These are phyloP conservation scores for Lottia scabra DNA, from an alignment of 2,888 invertebrate genomes.

Conservation along the genomic window DNA sequence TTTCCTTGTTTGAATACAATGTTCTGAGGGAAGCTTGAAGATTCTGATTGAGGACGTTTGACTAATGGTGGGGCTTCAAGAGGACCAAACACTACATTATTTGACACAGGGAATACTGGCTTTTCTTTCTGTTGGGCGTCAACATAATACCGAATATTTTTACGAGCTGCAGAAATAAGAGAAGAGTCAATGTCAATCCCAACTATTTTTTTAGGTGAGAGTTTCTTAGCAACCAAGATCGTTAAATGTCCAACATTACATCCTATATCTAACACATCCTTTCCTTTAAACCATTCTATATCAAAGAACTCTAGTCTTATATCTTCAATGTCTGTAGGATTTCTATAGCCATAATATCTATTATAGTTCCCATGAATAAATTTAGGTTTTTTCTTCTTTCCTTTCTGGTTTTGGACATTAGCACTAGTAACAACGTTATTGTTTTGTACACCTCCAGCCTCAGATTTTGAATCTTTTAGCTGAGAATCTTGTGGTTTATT, in stretches of 20 bases:
- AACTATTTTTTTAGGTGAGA: conserved; percentile 84
- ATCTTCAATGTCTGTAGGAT: conserved; percentile 81
- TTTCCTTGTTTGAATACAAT: conserved; percentile 78
- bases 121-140: conserved; percentile 45
- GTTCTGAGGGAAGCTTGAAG: too few species aligned
- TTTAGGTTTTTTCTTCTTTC: conserved; percentile 71
- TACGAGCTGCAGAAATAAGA: conserved; percentile 82
- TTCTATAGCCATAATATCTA: conserved; percentile 95
- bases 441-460: conserved; percentile 20
- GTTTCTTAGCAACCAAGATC: conserved; percentile 87
- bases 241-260: conserved; percentile 98
- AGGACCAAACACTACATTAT: conserved; percentile 88
- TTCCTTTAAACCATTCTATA: conserved; percentile 85
- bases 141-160: conserved; percentile 80
- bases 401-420: conserved; percentile 27
- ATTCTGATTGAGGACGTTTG: too few species aligned
- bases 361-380: conserved; percentile 98
- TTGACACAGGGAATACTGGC: conserved; percentile 84
- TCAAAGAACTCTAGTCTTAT: conserved; percentile 86
- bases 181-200: conserved; percentile 95
- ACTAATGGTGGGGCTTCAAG: conserved; percentile 71
- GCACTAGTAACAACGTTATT: conserved; percentile 12
- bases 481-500: conserved; percentile 39
- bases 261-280: conserved; percentile 95
- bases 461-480: conserved; percentile 32